Percentiles rank a stretch among this genome's conserved stretches.
Evolutionary conservation across 2,888 invertebrate species (phyloP).

Genomic region (Acleris holmiana): DNA sequence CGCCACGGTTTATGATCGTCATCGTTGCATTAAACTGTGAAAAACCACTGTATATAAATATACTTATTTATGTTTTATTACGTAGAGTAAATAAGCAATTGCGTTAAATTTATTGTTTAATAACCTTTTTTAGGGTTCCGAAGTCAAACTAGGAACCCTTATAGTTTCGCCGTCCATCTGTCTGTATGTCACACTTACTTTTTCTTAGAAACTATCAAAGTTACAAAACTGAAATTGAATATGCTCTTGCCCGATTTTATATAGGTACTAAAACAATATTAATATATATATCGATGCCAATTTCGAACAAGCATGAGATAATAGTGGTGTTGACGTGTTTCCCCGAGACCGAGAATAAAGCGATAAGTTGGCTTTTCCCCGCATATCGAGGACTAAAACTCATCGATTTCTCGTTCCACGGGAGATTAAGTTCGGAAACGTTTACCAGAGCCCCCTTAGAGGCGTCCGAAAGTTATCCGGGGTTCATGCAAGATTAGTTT

Average conservation of each 20-base stretch:
- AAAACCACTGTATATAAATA: too few relatives aligned
- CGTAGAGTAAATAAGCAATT: too few relatives aligned
- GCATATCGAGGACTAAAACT: constrained; percentile 51
- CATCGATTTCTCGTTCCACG: constrained; percentile 72
- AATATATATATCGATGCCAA: constrained; percentile 9
- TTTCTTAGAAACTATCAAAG: too few relatives aligned
- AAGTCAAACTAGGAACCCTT: too few relatives aligned
- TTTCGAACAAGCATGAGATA: constrained; percentile 36
- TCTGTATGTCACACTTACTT: too few relatives aligned
- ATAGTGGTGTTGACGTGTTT: constrained; percentile 72
- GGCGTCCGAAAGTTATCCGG: constrained; percentile 42
- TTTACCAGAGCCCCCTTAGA: constrained; percentile 54
- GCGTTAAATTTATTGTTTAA: background rate
- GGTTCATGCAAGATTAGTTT: constrained; percentile 61
- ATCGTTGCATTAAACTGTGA: too few relatives aligned
- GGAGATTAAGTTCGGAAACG: constrained; percentile 68
- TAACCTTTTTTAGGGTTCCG: constrained; percentile 5
- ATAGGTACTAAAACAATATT: too few relatives aligned
- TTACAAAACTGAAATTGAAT: too few relatives aligned
- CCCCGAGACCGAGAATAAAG: constrained; percentile 47
- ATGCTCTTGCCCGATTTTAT: too few relatives aligned
- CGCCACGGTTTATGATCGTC: too few relatives aligned
- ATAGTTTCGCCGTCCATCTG: too few relatives aligned
- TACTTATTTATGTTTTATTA: too few relatives aligned
- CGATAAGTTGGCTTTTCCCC: constrained; percentile 41